Base-by-base conservation (phyloP, 92 coral and sea anemone species). In the Umimayanthus chanpuru region DNA sequence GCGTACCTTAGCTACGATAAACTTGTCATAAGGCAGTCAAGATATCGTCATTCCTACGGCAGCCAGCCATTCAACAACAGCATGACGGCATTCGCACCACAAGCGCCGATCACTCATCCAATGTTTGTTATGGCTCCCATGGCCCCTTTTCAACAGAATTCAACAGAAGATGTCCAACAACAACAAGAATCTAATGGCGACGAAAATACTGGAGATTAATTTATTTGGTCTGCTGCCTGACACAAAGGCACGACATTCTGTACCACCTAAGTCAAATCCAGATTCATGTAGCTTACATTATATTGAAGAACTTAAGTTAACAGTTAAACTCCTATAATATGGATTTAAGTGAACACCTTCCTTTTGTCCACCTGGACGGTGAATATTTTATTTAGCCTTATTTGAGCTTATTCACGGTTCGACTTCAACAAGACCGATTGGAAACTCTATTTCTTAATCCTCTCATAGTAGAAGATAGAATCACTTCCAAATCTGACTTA, bases 171-270 rank as follows among this genome's bases (percentile, higher is more conserved):
- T 68, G 74, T 68, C 74, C 38, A 68, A 68, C 74, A 25, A 68
- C 73, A 68, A 68, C 73, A 68, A 68, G 74, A 68, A 68, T 68
- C 74, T 68, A 68, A 68, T 68, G 74, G 38, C 65, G 65, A 56
- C 65, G 65, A 56, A 56, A 56, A 56, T 56, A 2, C 65, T 56
- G 65, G 65, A 56, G 65, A 56, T 0, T 56, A 56, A 56, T 56
- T 56, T 56, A 56, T 14, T 14, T 56, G 65, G 65, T 56, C 65
- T 16, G 65, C 23, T 56, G 23, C 15, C 20, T 15, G 65, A 56
- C 65, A 56, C 65, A 5, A 56, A 56, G 65, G 65, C 65, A 5
- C 65, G 65, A 56, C 65, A 14, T 56, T 56, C 65, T 56, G 20
- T 56, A 56, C 23, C 15, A 56, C 23, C 65, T 56, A 56, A 56